Conservation (phyloP, 2,888 invertebrate species). For the Polia nebulosa region DNA sequence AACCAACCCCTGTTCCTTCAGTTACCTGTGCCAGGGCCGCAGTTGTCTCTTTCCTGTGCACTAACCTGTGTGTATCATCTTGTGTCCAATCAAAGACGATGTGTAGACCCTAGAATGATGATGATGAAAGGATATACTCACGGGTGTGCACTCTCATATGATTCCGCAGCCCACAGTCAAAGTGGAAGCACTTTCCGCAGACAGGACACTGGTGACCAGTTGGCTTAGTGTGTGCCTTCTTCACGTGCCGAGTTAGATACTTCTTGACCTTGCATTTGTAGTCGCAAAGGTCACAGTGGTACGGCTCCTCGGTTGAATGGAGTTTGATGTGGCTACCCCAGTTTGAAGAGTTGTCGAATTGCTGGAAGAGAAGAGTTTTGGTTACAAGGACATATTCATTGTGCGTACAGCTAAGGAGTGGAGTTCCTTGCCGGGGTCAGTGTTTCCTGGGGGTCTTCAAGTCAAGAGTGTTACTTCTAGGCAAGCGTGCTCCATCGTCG, state of each 20-base stretch:
- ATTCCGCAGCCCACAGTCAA: constrained; percentile 57
- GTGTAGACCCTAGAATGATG: too few relatives aligned
- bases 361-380: constrained; percentile 60
- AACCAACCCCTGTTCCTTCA: too few relatives aligned
- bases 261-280: constrained; percentile 74
- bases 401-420: too few relatives aligned
- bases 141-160: constrained; percentile 78
- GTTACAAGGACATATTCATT: too few relatives aligned
- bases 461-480: too few relatives aligned
- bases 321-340: constrained; percentile 65
- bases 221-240: constrained; percentile 62
- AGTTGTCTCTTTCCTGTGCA: too few relatives aligned
- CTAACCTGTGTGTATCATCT: too few relatives aligned
- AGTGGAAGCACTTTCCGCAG: constrained; percentile 76
- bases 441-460: too few relatives aligned
- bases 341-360: constrained; percentile 62
- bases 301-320: constrained; percentile 68
- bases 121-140: constrained; percentile 13
- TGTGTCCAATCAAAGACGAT: too few relatives aligned
- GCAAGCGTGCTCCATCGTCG: too few relatives aligned
- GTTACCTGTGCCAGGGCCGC: too few relatives aligned
- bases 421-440: too few relatives aligned
- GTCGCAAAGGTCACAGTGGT: constrained; percentile 70
- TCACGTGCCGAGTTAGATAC: constrained; percentile 72
- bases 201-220: constrained; percentile 66